A percentile compares a stretch with the other conserved stretches of the same genome.
Conservation (phyloP, 2,888 invertebrate species). For the Eucera pruinosa region DNA sequence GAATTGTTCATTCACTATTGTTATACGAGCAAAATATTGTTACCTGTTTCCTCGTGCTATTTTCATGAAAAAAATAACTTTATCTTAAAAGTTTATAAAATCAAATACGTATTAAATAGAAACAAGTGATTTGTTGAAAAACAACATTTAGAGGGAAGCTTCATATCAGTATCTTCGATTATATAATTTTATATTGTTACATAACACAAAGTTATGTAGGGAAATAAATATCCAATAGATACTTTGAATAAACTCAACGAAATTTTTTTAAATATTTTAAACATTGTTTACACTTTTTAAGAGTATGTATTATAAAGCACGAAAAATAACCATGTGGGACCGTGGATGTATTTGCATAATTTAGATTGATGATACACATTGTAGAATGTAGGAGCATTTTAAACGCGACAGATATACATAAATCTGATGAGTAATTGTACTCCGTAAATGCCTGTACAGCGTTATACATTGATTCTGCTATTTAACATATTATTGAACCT, state of each 20-base stretch:
- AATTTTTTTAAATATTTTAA: neutral
- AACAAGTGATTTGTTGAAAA: no score
- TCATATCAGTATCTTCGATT: no score
- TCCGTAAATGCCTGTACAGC: constrained; percentile 14
- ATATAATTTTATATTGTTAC: no score
- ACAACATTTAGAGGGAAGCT: no score
- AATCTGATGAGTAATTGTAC: neutral
- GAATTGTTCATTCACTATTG: no score
- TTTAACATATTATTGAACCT: constrained; percentile 33
- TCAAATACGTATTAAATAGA: no score
- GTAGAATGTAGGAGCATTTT: neutral
- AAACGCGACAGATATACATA: neutral
- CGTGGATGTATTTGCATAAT: neutral
- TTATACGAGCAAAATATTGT: no score
- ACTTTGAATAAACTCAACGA: neutral
- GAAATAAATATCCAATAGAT: no score
- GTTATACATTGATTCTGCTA: constrained; percentile 26
- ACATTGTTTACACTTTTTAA: neutral
- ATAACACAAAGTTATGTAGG: no score
- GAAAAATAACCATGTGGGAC: neutral
- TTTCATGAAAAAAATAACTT: no score
- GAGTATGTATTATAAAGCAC: neutral
- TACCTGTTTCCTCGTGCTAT: no score
- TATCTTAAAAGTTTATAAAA: no score
- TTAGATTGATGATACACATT: neutral